Conservation (phyloP, 2,113 vertebrate genomes). For the Amblyornis subalaris region DNA sequence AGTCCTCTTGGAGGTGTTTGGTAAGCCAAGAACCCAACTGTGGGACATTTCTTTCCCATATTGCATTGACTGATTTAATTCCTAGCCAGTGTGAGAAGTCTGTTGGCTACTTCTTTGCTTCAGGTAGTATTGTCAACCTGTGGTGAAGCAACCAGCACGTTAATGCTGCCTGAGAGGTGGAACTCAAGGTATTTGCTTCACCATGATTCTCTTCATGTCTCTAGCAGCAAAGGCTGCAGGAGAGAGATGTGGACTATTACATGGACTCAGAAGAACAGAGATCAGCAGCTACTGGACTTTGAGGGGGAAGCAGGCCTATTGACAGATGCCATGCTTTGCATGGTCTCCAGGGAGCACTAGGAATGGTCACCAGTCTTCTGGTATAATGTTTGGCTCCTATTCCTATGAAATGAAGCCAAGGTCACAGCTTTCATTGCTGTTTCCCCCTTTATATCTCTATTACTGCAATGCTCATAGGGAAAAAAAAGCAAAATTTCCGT, state of each 20-base stretch:
- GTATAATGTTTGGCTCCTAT: not conserved
- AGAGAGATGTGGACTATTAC: not conserved
- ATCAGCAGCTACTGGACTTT: not conserved
- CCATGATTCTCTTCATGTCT: not conserved
- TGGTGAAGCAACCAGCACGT: rapidly evolving
- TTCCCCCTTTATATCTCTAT: not conserved
- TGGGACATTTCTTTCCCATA: not conserved
- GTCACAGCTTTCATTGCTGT: not conserved
- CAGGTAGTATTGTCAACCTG: not conserved
- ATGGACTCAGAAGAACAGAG: not conserved
- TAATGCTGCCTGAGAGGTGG: not conserved
- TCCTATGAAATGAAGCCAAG: not conserved
- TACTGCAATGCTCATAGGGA: not conserved
- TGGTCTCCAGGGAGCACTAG: not conserved
- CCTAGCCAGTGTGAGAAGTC: not conserved
- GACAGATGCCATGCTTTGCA: not conserved
- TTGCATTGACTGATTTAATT: not conserved
- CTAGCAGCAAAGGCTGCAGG: not conserved
- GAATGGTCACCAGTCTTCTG: not conserved
- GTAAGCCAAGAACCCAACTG: not conserved
- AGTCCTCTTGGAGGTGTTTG: not conserved
- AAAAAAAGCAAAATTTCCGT: not conserved
- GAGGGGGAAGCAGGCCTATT: not conserved
- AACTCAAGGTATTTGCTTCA: not conserved
- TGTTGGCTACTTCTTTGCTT: not conserved